Conservation (phyloP, 2,888 invertebrate genomes). For the Tanytarsus gracilentus region DNA sequence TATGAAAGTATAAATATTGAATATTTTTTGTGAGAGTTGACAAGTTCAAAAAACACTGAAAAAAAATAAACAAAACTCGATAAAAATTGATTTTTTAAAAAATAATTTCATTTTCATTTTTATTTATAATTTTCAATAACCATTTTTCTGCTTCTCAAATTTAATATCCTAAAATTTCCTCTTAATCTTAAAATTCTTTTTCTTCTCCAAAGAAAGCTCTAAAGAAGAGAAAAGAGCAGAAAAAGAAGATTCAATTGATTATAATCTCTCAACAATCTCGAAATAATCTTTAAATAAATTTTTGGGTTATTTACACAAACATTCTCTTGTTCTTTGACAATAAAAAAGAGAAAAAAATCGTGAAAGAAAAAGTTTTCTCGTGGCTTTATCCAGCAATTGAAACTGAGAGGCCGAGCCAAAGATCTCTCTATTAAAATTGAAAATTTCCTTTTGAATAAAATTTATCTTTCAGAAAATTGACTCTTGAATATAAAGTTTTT, state of each 20-base stretch:
- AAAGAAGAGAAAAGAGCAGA: too few species aligned
- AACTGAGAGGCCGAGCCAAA: too few species aligned
- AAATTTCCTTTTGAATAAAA: too few species aligned
- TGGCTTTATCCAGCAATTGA: too few species aligned
- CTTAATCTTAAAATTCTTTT: neutral
- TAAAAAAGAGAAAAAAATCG: neutral
- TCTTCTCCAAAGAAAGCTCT: too few species aligned
- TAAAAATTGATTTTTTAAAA: slow-evolving; percentile 23
- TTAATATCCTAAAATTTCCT: neutral
- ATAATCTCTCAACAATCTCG: neutral
- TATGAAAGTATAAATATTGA: neutral
- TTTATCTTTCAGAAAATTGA: too few species aligned
- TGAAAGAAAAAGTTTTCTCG: neutral
- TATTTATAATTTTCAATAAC: slow-evolving; percentile 20
- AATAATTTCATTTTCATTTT: slow-evolving; percentile 23
- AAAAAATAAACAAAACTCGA: too few species aligned
- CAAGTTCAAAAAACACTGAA: too few species aligned
- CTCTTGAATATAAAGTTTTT: too few species aligned
- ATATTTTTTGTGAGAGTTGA: too few species aligned
- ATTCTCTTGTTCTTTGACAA: slow-evolving; percentile 2
- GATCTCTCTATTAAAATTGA: too few species aligned
- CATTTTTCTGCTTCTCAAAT: neutral
- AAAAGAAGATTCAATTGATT: slow-evolving; percentile 15
- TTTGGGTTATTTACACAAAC: slow-evolving; percentile 11
- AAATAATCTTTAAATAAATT: slow-evolving; percentile 14